Evolutionary conservation across 2,797 vertebrate genomes (phyloP).

Genomic region (Hirundo rustica): DNA sequence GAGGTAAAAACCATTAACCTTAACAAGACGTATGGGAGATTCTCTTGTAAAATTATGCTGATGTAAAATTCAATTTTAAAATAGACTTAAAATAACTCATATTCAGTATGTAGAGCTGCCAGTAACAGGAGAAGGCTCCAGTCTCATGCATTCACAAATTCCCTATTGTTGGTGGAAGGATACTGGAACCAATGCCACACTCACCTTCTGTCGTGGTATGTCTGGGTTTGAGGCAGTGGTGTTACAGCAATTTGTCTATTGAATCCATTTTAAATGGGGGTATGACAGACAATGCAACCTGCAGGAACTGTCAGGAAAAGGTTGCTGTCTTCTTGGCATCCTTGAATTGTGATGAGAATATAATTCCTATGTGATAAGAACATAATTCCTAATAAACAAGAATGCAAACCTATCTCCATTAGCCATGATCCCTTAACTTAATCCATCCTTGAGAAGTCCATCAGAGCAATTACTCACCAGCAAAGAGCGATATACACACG

Average conservation of each 20-base stretch:
- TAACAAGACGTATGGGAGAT: background rate
- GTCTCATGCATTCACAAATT: background rate
- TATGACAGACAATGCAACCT: background rate
- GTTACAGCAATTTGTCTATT: background rate
- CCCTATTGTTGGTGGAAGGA: background rate
- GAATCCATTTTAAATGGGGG: background rate
- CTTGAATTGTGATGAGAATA: background rate
- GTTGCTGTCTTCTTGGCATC: background rate
- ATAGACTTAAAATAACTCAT: background rate
- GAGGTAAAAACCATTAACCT: background rate
- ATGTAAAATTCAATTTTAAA: background rate
- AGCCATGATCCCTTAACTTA: background rate
- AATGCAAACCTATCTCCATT: background rate
- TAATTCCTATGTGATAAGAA: background rate
- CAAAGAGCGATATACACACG: rapidly evolving
- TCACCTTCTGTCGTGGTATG: background rate
- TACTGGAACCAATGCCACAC: background rate
- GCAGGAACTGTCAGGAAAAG: background rate
- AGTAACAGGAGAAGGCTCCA: background rate
- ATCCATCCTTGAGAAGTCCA: background rate
- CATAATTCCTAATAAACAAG: background rate
- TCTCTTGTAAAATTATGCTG: background rate
- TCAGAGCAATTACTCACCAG: background rate
- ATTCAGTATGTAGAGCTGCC: background rate
- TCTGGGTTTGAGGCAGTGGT: background rate